Evolutionary conservation across 2,113 vertebrate genomes (phyloP).

Genomic region (Pavo muticus): DNA sequence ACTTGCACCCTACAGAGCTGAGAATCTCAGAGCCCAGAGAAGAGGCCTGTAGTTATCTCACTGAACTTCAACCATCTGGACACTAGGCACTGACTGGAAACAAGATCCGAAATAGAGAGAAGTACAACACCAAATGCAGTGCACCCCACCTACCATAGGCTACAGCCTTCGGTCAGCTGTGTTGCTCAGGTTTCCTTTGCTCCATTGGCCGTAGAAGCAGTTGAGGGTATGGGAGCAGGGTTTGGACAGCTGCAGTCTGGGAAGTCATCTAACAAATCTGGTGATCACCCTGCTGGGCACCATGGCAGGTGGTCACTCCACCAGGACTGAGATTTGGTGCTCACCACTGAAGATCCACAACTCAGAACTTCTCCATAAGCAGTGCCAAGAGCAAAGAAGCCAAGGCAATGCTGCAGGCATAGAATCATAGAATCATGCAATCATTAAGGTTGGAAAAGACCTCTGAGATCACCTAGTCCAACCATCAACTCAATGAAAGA

Average conservation of each 20-base stretch:
- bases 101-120: neutral
- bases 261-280: neutral
- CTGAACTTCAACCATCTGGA: neutral
- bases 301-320: neutral
- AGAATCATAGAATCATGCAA: too few species aligned
- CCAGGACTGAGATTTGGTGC: neutral
- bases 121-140: neutral
- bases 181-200: neutral
- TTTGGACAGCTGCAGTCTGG: neutral
- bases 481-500: neutral
- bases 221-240: fast-evolving
- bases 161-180: neutral
- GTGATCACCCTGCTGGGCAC: neutral
- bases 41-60: neutral
- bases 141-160: neutral
- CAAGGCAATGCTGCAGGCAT: neutral
- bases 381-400: neutral
- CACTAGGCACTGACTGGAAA: neutral
- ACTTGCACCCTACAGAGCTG: neutral
- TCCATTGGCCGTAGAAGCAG: neutral
- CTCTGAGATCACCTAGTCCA: too few species aligned
- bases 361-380: neutral
- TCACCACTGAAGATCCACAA: neutral
- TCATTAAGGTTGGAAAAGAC: too few species aligned
- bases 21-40: neutral